Percentiles rank a stretch among this genome's conserved stretches.
Conservation (phyloP, 2,888 invertebrate genomes). For the Acanthosepion pharaonis region DNA sequence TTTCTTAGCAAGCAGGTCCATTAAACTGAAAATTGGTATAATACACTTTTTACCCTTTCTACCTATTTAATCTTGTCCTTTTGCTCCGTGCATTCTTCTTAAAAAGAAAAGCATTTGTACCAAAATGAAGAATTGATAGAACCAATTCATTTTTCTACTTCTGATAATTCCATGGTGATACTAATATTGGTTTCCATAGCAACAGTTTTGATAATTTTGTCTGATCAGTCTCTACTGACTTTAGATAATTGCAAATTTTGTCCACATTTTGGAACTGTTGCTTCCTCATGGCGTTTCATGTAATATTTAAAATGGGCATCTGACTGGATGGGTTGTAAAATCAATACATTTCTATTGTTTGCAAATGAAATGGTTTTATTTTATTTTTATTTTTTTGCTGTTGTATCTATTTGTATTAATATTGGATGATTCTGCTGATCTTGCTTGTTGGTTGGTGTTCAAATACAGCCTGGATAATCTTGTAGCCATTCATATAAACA, state of each 20-base stretch:
- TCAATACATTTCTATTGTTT: background rate
- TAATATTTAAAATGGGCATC: background rate
- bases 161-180: background rate
- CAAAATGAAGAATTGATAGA: background rate
- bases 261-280: background rate
- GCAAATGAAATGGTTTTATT: background rate
- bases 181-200: background rate
- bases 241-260: constrained; percentile 9
- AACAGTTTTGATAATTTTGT: background rate
- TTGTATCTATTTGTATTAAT: background rate
- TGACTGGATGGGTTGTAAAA: background rate
- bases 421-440: background rate
- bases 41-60: no score
- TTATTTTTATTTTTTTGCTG: background rate
- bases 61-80: no score
- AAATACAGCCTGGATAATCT: no score
- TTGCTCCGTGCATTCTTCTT: no score
- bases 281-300: background rate
- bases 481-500: no score
- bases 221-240: background rate
- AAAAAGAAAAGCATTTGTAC: no score
- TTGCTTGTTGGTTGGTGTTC: no score
- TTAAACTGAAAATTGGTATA: no score
- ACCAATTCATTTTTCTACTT: background rate
- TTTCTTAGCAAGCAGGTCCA: no score